phyloP scores from a whole-genome alignment of 2,113 vertebrate species.

The Pachycephala philippinensis region DNA sequence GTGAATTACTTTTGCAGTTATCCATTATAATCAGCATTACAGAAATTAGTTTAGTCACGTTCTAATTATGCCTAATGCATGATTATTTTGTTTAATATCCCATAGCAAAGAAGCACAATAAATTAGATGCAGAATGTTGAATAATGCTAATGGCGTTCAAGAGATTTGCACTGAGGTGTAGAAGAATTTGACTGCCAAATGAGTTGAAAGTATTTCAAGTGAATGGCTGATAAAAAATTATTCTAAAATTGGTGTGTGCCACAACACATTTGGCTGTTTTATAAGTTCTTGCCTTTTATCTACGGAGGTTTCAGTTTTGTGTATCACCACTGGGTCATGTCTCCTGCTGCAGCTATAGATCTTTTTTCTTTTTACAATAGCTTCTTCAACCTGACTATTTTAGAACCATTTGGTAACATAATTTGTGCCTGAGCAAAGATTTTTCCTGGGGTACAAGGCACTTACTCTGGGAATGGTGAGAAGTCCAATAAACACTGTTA shows the following conservation, averaged over 20 bases:
- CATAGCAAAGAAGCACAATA: not conserved
- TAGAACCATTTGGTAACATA: not conserved
- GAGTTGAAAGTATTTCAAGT: not conserved
- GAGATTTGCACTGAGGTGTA: not conserved
- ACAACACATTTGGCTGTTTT: not conserved
- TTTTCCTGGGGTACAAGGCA: not conserved
- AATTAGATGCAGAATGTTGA: not conserved
- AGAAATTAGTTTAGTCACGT: not conserved
- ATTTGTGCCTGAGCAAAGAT: not conserved
- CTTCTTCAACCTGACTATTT: not conserved
- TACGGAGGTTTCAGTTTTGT: not conserved
- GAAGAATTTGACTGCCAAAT: not conserved
- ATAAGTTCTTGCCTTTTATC: not conserved
- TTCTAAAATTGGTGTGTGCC: not conserved
- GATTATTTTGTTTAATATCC: conserved; percentile 14
- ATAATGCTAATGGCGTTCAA: not conserved
- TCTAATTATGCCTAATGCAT: not conserved
- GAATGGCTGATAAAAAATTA: not conserved
- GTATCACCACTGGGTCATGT: not conserved
- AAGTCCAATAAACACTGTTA: not conserved
- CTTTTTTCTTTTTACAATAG: not conserved
- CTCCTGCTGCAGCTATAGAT: not conserved
- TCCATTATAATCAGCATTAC: not conserved
- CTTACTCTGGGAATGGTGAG: not conserved
- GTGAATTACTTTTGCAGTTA: not conserved